Percentiles rank a stretch among this genome's conserved stretches.
These are phyloP conservation scores for Littorina saxatilis DNA, from an alignment of 1,140 invertebrate genomes.

Conservation along the genomic window DNA sequence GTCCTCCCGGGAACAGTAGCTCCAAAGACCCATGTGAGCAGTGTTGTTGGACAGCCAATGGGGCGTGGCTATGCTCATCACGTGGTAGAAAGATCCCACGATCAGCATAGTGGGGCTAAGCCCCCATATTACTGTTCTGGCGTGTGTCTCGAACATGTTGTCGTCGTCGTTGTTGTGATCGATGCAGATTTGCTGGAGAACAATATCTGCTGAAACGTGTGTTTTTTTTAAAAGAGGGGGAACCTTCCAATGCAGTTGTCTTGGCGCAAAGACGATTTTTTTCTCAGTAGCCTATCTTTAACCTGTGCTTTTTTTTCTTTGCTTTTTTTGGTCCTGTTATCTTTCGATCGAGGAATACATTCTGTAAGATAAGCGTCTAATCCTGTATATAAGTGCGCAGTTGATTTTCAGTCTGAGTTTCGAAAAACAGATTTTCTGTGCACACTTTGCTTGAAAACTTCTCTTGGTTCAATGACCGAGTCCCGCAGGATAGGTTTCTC, in stretches of 20 bases:
- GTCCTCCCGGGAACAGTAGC: not conserved
- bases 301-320: not conserved
- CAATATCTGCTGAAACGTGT: not conserved
- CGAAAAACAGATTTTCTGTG: too few relatives aligned
- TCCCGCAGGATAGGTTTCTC: too few relatives aligned
- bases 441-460: too few relatives aligned
- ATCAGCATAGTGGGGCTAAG: conserved; percentile 22
- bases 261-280: not conserved
- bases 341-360: too few relatives aligned
- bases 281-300: not conserved
- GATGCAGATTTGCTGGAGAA: too few relatives aligned
- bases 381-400: too few relatives aligned
- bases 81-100: conserved; percentile 22
- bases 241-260: not conserved
- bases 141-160: conserved; percentile 22
- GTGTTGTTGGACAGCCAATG: conserved; percentile 27
- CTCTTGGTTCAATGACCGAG: too few relatives aligned
- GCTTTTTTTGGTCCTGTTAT: not conserved
- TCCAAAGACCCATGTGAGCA: conserved; percentile 21
- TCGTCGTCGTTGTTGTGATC: too few relatives aligned
- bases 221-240: not conserved
- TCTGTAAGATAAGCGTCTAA: too few relatives aligned
- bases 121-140: conserved; percentile 8
- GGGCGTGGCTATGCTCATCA: conserved; percentile 28
- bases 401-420: too few relatives aligned